Conservation (phyloP, 2,113 vertebrate genomes). For the Empidonax traillii region DNA sequence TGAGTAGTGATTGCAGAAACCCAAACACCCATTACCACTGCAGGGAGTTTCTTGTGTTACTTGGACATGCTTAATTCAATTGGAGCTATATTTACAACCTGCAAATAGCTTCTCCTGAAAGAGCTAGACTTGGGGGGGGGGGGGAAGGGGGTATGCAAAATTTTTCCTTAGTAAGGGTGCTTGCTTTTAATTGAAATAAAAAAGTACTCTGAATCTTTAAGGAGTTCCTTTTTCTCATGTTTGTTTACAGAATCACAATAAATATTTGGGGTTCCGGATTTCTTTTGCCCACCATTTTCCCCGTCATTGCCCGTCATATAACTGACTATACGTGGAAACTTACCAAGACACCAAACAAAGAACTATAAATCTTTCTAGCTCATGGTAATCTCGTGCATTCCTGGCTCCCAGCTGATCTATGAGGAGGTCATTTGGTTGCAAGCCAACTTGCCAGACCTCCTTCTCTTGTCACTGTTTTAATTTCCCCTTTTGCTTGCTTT, state of each 20-base stretch:
- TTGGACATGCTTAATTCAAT: not conserved
- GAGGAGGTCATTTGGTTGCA: slow-evolving; percentile 70
- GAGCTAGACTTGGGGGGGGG: not conserved
- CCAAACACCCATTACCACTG: not conserved
- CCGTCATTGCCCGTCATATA: not conserved
- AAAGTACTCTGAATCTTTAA: slow-evolving; percentile 5
- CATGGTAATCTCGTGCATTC: slow-evolving; percentile 35
- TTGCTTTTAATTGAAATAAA: slow-evolving; percentile 36
- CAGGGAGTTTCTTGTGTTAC: not conserved
- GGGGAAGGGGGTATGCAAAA: not conserved
- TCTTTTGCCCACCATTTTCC: not conserved
- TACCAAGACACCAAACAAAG: slow-evolving; percentile 65
- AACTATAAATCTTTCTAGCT: slow-evolving; percentile 61
- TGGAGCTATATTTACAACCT: not conserved
- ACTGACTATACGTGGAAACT: slow-evolving; percentile 4
- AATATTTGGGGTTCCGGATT: not conserved
- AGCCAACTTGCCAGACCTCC: slow-evolving; percentile 65
- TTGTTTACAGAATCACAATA: slow-evolving; percentile 25
- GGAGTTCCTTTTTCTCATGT: slow-evolving; percentile 1
- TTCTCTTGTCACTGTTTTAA: slow-evolving; percentile 58
- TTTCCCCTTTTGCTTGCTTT: slow-evolving; percentile 68
- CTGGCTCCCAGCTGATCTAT: slow-evolving; percentile 64
- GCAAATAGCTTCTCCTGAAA: not conserved
- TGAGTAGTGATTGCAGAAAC: not conserved
- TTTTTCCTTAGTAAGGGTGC: not conserved